Conservation (phyloP, 2,888 invertebrate species). For the Boloria selene region DNA sequence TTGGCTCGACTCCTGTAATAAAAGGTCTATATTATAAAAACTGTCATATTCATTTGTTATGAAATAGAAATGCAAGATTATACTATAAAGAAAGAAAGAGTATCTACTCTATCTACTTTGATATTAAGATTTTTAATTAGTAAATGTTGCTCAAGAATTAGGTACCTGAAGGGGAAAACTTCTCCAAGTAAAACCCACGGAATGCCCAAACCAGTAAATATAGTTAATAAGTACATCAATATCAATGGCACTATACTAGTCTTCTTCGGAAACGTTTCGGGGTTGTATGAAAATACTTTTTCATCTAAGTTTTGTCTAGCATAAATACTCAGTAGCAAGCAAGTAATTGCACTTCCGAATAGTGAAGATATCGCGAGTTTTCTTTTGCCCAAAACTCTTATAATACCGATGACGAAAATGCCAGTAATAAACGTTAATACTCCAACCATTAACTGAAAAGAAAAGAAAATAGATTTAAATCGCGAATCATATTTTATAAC, state of each 20-base stretch:
- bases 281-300: conserved; percentile 71
- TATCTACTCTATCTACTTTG: neutral
- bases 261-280: conserved; percentile 62
- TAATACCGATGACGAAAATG: conserved; percentile 62
- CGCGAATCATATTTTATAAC: no score
- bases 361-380: conserved; percentile 71
- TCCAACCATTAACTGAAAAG: conserved; percentile 72
- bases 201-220: conserved; percentile 68
- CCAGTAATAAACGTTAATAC: conserved; percentile 70
- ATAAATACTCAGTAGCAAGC: conserved; percentile 70
- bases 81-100: neutral
- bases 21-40: neutral
- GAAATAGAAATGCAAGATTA: no score
- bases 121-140: neutral
- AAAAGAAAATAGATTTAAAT: conserved; percentile 4
- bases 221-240: conserved; percentile 64
- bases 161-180: conserved; percentile 81
- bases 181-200: conserved; percentile 83
- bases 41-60: neutral
- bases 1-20: conserved; percentile 75
- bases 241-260: conserved; percentile 66
- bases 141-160: conserved; percentile 7
- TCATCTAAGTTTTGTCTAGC: conserved; percentile 58
- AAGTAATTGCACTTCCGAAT: conserved; percentile 64
- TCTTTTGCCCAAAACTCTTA: conserved; percentile 74